phyloP scores from a whole-genome alignment of 2,888 invertebrate species.

The Allacma fusca region DNA sequence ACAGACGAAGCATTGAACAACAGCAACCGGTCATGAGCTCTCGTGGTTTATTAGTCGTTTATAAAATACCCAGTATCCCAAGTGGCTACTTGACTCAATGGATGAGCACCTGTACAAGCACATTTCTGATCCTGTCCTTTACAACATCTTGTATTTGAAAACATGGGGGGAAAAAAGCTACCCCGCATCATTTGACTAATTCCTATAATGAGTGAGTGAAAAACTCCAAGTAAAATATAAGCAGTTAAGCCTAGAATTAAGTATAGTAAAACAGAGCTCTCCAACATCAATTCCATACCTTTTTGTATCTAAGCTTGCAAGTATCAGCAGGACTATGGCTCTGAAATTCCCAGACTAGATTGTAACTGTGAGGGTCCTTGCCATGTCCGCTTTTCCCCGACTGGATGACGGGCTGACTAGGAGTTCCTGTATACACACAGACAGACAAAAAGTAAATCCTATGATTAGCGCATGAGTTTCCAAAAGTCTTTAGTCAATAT shows the following conservation, averaged over 20 bases:
- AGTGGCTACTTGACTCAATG: no score
- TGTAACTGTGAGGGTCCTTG: conserved; percentile 62
- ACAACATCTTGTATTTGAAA: not conserved
- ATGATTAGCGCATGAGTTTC: no score
- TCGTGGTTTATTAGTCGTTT: no score
- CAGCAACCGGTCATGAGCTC: not conserved
- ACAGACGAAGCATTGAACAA: not conserved
- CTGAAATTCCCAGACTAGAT: conserved; percentile 67
- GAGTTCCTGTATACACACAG: conserved; percentile 48
- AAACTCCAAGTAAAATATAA: no score
- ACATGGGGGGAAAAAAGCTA: not conserved
- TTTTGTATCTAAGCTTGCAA: conserved; percentile 66
- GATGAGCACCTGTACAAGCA: no score
- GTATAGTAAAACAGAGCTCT: no score
- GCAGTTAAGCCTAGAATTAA: no score
- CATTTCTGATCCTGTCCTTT: not conserved
- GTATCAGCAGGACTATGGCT: conserved; percentile 66
- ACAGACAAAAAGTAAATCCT: conserved; percentile 18
- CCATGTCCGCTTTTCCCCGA: conserved; percentile 41
- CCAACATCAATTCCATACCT: no score
- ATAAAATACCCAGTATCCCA: no score
- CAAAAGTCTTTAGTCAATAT: no score
- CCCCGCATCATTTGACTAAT: no score
- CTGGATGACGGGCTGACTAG: conserved; percentile 58
- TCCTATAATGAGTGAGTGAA: no score